Evolutionary conservation across 2,888 invertebrate species (phyloP), one percentile per base, ranked within the genome.

Genomic region (Melanostoma mellinum): DNA sequence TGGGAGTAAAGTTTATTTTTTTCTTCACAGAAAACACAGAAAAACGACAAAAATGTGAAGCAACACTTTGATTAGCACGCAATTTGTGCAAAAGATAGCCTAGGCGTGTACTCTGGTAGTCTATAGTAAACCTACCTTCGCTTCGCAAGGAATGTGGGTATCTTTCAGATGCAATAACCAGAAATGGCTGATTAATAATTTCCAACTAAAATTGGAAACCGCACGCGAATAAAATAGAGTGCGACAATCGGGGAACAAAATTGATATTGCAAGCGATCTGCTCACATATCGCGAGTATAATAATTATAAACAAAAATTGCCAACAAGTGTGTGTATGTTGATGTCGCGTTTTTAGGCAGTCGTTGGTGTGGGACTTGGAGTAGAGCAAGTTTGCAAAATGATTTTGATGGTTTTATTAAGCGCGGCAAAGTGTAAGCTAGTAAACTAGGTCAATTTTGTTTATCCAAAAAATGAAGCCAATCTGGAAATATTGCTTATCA

Each of bases 121-220:
- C 20, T 20, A 20, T 20, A 20, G 20, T 20, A 20, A 20, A 20
- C 20, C 20, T 20, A 20, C 20, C 20, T 20, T 20, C 20, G 20
- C 36, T 61, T 61, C 44, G 5, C 42, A 6, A 30, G 63, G 52
- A 71, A 71, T 65, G 44, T 40, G 69, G 20, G 50, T 74, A 46
- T 61, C 63, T 52, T 38, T 68, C 55, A 42, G 68, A 56, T 69
- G 42, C 8, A 50, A 52, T 74, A 80, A 81, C 80, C 63, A 60
- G 69, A 71, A 80, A 75, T 65, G 50, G 76, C 69, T 75, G 80
- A 80, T 69, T 65, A 80, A 69, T 75, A 75, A 69, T 80, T 50
- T 8, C 50, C 30, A 44, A 61, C n/a, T 38, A 38, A 50, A 38
- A 50, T 38, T 68, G 32, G 38, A 60, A 46, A 46, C 38, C 8